A percentile compares a stretch with the other conserved stretches of the same genome.
These are phyloP conservation scores for Onychorhynchus coronatus DNA, from an alignment of 2,113 vertebrate species.

Conservation along the genomic window DNA sequence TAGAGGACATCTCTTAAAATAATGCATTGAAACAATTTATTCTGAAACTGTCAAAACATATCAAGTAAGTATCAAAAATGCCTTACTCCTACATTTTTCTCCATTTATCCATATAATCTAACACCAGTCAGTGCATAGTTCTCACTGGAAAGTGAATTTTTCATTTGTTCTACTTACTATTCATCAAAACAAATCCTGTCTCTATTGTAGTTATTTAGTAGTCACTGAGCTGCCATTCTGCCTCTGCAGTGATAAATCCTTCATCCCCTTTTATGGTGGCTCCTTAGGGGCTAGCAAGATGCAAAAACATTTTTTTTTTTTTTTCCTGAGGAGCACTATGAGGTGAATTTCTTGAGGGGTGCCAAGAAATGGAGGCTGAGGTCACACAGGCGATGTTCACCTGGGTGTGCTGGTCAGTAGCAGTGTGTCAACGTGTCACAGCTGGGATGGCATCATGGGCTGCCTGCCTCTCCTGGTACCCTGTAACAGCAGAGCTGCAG, in stretches of 20 bases:
- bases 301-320: not conserved
- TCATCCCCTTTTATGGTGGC: constrained; percentile 12
- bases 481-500: not conserved
- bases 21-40: not conserved
- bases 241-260: constrained; percentile 25
- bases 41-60: not conserved
- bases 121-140: not conserved
- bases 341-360: not conserved
- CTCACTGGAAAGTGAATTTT: constrained; percentile 17
- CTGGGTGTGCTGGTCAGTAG: not conserved
- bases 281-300: not conserved
- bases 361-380: not conserved
- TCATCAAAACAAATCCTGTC: constrained; percentile 36
- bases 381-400: not conserved
- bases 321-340: not conserved
- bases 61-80: not conserved
- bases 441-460: not conserved
- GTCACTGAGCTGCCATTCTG: not conserved
- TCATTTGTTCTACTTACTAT: constrained; percentile 34
- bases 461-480: not conserved
- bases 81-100: not conserved
- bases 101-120: constrained; percentile 8
- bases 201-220: constrained; percentile 51
- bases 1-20: not conserved
- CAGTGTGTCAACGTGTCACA: not conserved